Percentiles rank a stretch among this genome's conserved stretches.
phyloP scores from a whole-genome alignment of 2,888 invertebrate genomes.

The Troilus luridus region DNA sequence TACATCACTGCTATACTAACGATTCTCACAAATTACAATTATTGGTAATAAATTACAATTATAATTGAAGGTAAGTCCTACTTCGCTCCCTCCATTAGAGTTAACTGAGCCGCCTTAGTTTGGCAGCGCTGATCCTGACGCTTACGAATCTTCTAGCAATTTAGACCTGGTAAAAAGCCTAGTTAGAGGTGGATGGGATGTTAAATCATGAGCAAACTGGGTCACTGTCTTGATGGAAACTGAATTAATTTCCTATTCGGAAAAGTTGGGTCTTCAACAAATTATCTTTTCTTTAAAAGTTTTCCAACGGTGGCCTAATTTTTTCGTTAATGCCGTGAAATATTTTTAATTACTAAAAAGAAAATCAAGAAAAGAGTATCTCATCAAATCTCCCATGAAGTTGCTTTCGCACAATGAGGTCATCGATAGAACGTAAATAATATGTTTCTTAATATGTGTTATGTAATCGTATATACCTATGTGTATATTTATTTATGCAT shows the following conservation, averaged over 20 bases:
- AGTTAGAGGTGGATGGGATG: neutral
- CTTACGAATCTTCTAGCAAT: neutral
- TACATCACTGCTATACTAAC: too few relatives aligned
- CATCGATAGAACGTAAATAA: too few relatives aligned
- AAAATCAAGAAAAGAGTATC: too few relatives aligned
- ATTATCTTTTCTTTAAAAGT: neutral
- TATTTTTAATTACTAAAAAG: too few relatives aligned
- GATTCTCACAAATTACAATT: too few relatives aligned
- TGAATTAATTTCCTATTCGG: neutral
- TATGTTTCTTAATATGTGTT: too few relatives aligned
- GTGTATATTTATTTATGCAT: too few relatives aligned
- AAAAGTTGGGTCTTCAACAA: neutral
- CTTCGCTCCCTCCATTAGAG: neutral
- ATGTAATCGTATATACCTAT: too few relatives aligned
- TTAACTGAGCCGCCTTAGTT: neutral
- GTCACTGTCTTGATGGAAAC: neutral
- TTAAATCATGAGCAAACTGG: conserved; percentile 11
- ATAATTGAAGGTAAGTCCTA: too few relatives aligned
- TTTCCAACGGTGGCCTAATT: neutral
- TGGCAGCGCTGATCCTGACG: neutral
- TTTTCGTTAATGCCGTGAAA: neutral
- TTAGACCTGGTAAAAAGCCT: neutral
- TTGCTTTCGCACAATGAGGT: too few relatives aligned
- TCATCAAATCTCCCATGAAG: too few relatives aligned
- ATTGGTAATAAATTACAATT: too few relatives aligned